Conservation (phyloP, 2,797 vertebrate species). For the Xyrichtys novacula region DNA sequence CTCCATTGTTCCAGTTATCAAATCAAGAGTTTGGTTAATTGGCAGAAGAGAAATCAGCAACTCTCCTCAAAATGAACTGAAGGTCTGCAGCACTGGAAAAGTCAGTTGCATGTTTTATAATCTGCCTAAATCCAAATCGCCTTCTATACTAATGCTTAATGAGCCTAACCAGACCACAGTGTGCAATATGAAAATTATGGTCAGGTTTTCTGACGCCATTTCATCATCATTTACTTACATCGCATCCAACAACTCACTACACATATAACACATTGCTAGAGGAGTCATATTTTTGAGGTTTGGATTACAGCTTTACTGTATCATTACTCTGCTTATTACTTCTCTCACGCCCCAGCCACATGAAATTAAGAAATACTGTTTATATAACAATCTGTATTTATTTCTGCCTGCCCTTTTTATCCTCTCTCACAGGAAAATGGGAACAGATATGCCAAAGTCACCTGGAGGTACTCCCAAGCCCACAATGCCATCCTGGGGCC, state of each 20-base stretch:
- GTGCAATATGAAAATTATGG: constrained; percentile 34
- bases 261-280: constrained; percentile 43
- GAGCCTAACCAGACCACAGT: constrained; percentile 32
- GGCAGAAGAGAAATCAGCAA: neutral
- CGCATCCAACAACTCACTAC: constrained; percentile 58
- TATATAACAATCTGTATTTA: constrained; percentile 37
- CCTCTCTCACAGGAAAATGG: constrained; percentile 77
- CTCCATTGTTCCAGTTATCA: neutral
- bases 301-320: constrained; percentile 53
- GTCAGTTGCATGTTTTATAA: neutral
- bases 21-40: fast-evolving
- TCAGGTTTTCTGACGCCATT: constrained; percentile 34
- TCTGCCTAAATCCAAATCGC: neutral
- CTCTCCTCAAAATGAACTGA: neutral
- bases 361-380: constrained; percentile 35
- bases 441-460: constrained; percentile 75
- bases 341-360: constrained; percentile 27
- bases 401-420: constrained; percentile 33
- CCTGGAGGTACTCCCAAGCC: constrained; percentile 91
- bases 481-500: constrained; percentile 95
- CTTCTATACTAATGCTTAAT: constrained; percentile 17
- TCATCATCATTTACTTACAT: constrained; percentile 57
- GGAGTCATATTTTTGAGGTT: constrained; percentile 58
- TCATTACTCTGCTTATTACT: constrained; percentile 47
- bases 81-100: neutral